Evolutionary conservation across 2,888 invertebrate species (phyloP), one percentile per base, ranked within the genome.

Genomic region (Hymenopus coronatus): DNA sequence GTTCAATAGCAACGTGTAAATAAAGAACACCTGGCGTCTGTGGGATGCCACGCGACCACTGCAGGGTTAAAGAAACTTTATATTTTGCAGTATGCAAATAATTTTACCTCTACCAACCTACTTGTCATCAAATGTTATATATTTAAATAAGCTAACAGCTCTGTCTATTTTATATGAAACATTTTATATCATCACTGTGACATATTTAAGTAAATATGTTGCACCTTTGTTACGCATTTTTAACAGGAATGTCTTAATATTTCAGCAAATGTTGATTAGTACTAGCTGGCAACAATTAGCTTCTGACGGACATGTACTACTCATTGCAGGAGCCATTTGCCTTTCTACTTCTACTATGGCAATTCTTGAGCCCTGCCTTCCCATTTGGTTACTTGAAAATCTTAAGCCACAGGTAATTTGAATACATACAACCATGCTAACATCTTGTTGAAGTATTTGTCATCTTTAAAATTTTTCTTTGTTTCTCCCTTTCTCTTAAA

Each of bases 331-430:
- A 88, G 96, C 96, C 2, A 96, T 98, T 90, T 96, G 96, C 94
- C 93, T 97, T 54, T 96, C 97, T 25, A 97, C 97, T 0, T 96
- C 96, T 25, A 96, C 97, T 0, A 97, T 98, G 96, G 97, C 97
- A 0, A 96, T 97, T 90, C 92, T 98, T 91, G 98, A 98, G 92
- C 97, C 97, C 0, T 97, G 97, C 90, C 94, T 98, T 27, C 98
- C 97, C 0, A 95, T 97, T 91, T 98, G 97, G 97, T 93, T 97
- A 83, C 95, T 97, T 92, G 94, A 94, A 25, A 95, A 94, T 89
- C 94, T 97, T 91, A 94, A 95, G 91, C 96, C 96, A 0, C 89
- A 89, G 83, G 89, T 89, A 28, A 83, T 33, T 81, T 20, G 20
- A 70, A 20, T 70, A 70, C 20, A 4, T 70, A 54, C 54, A 54